Conservation (phyloP, 30 jellyfish, hydroid and myxozoan species). For the Cassiopea xamachana region DNA sequence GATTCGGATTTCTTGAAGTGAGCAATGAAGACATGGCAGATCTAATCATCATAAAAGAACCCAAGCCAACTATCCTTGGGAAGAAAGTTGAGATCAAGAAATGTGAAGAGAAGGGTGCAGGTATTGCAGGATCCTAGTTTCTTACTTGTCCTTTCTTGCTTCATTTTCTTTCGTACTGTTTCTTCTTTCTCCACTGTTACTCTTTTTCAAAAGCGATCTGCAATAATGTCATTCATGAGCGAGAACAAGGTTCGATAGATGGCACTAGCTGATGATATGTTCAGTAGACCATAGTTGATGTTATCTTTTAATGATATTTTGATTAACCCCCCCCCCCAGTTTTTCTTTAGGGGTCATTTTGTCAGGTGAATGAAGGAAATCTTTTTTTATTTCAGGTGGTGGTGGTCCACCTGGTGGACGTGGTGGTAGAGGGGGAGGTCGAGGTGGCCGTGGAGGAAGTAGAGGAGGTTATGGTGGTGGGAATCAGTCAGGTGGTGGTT, state of each 20-base stretch:
- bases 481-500: conserved; percentile 66
- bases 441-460: conserved; percentile 67
- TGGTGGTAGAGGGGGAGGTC: conserved; percentile 45
- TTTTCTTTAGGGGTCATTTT: background rate
- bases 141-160: no score
- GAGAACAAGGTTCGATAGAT: no score
- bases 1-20: conserved; percentile 87
- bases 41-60: conserved; percentile 74
- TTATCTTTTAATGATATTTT: no score
- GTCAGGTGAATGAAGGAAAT: background rate
- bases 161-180: no score
- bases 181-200: no score
- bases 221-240: no score
- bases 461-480: conserved; percentile 76
- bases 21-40: conserved; percentile 89
- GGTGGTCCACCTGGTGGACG: conserved; percentile 63
- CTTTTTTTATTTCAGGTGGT: conserved; percentile 8
- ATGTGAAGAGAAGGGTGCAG: conserved; percentile 69
- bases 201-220: no score
- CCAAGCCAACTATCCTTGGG: conserved; percentile 72
- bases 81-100: conserved; percentile 86
- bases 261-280: no score
- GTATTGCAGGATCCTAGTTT: background rate
- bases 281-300: no score
- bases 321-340: no score